phyloP scores from a whole-genome alignment of 2,888 invertebrate genomes.

The Pristionchus mayeri region DNA sequence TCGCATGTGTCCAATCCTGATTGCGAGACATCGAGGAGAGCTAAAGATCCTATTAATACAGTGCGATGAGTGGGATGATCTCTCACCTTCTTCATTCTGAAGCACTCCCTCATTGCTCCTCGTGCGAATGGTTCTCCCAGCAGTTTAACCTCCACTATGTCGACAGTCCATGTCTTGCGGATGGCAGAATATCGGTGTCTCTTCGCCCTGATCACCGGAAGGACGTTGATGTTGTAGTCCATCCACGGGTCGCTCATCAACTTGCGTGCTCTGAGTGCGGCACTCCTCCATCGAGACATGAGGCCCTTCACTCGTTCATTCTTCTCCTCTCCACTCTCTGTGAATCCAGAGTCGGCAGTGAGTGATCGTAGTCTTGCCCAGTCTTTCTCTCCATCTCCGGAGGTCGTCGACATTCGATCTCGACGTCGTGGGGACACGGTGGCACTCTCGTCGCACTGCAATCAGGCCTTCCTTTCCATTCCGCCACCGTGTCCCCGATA shows the following conservation, averaged over 20 bases:
- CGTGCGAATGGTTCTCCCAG: constrained; percentile 79
- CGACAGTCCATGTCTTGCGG: constrained; percentile 79
- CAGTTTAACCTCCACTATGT: constrained; percentile 78
- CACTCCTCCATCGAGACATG: constrained; percentile 62
- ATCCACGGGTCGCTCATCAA: constrained; percentile 79
- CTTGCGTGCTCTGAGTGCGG: constrained; percentile 64
- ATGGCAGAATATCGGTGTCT: constrained; percentile 80
- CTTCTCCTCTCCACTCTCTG: constrained; percentile 43
- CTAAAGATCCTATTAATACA: constrained; percentile 7
- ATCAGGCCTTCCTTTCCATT: constrained; percentile 20
- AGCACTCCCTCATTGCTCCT: constrained; percentile 81
- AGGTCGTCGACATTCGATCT: constrained; percentile 50
- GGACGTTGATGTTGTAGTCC: constrained; percentile 78
- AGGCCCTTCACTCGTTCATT: constrained; percentile 53
- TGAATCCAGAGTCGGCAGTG: constrained; percentile 49
- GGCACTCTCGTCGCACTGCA: constrained; percentile 36
- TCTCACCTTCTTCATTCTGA: constrained; percentile 78
- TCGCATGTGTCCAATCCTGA: constrained; percentile 79
- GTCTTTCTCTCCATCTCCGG: constrained; percentile 49
- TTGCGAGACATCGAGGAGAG: constrained; percentile 75
- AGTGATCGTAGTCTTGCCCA: constrained; percentile 52
- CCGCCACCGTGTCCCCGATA: constrained; percentile 32
- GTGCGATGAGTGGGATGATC: no score
- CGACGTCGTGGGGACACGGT: constrained; percentile 49
- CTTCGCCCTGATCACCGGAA: constrained; percentile 77